A percentile compares a stretch with the other conserved stretches of the same genome.
Conservation (phyloP, 1,140 invertebrate genomes). For the Pseudobourletiella spinata region DNA sequence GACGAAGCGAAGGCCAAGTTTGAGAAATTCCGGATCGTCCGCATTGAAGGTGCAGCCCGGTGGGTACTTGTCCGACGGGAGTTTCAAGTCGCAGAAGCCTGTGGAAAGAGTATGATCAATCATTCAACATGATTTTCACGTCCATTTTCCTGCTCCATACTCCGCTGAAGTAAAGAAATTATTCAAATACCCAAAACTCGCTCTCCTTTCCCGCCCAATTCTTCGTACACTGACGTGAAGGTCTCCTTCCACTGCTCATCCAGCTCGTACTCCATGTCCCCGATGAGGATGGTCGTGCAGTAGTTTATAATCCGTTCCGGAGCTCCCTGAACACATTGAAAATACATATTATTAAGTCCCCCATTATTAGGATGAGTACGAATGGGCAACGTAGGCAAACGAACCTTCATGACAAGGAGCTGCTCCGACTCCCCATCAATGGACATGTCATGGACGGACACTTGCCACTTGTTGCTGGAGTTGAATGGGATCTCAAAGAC, state of each 20-base stretch:
- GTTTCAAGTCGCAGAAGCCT: constrained; percentile 49
- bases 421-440: constrained; percentile 47
- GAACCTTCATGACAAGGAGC: constrained; percentile 55
- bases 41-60: constrained; percentile 48
- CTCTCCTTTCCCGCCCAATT: constrained; percentile 58
- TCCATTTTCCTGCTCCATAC: too few species aligned
- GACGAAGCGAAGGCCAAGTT: constrained; percentile 49
- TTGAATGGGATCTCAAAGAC: constrained; percentile 61
- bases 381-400: too few species aligned
- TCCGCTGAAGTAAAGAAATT: not conserved
- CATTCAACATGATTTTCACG: too few species aligned
- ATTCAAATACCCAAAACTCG: constrained; percentile 50
- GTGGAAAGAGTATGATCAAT: too few species aligned
- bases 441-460: constrained; percentile 31
- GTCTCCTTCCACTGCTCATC: constrained; percentile 49
- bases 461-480: constrained; percentile 49
- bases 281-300: constrained; percentile 51
- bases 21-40: constrained; percentile 52
- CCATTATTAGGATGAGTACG: not conserved
- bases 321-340: constrained; percentile 47
- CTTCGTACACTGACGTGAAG: constrained; percentile 57
- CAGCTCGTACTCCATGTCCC: constrained; percentile 48
- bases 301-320: constrained; percentile 57
- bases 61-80: constrained; percentile 48
- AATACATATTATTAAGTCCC: not conserved